Evolutionary conservation across 2,888 invertebrate genomes (phyloP).

Genomic region (Zele albiditarsus): DNA sequence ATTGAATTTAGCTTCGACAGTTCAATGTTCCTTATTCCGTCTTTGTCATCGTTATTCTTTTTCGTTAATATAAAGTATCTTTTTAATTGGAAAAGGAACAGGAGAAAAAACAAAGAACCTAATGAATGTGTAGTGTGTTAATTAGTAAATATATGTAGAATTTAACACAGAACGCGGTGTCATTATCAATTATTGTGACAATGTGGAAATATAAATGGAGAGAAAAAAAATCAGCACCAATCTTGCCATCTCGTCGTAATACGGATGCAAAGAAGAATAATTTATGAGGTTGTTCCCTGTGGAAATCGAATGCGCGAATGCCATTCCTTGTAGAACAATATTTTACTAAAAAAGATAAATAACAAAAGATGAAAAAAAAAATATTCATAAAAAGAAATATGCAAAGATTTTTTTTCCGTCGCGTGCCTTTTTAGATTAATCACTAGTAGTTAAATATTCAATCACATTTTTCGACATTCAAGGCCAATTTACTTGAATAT

Average conservation of each 20-base stretch:
- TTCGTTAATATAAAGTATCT: conserved; percentile 35
- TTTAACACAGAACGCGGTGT: neutral
- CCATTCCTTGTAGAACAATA: conserved; percentile 40
- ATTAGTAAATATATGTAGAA: conserved; percentile 47
- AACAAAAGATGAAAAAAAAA: conserved; percentile 1
- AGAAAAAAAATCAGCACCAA: conserved; percentile 25
- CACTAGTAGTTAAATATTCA: conserved; percentile 10
- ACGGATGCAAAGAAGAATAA: conserved; percentile 27
- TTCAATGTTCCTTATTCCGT: conserved; percentile 38
- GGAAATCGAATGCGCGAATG: conserved; percentile 40
- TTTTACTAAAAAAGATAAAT: conserved; percentile 33
- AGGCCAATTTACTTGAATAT: conserved; percentile 12
- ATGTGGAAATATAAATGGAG: conserved; percentile 8
- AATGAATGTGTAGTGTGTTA: conserved; percentile 44
- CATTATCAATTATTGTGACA: conserved; percentile 17
- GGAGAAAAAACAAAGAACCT: neutral
- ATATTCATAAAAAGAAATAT: conserved; percentile 15
- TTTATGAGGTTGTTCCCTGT: conserved; percentile 47
- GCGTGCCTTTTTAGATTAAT: conserved; percentile 39
- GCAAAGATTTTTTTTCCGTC: conserved; percentile 27
- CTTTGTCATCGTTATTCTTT: neutral
- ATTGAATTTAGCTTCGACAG: conserved; percentile 45
- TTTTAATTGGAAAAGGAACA: conserved; percentile 24
- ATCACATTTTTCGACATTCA: conserved; percentile 8
- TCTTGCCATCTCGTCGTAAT: conserved; percentile 42